phyloP scores from a whole-genome alignment of 2,888 invertebrate genomes.

The Sphaerophoria rueppellii region DNA sequence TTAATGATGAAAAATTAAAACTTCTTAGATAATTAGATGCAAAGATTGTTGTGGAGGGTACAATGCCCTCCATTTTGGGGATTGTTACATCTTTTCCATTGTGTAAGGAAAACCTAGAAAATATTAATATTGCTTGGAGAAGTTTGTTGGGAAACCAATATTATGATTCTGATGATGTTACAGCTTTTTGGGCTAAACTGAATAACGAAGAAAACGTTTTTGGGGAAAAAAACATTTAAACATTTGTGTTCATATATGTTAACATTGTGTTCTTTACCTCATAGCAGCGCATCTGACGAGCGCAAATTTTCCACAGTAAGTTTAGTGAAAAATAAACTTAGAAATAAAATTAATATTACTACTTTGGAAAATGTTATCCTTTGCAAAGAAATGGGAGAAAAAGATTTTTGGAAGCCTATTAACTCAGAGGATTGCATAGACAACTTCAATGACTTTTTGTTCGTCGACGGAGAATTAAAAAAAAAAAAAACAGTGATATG shows the following conservation, averaged over 20 bases:
- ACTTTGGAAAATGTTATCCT: constrained; percentile 27
- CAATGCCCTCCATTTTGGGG: constrained; percentile 22
- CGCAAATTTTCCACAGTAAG: constrained; percentile 6
- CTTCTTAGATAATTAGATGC: neutral
- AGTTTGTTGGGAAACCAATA: constrained; percentile 12
- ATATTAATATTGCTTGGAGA: constrained; percentile 8
- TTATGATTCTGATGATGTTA: neutral
- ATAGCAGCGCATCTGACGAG: constrained; percentile 18
- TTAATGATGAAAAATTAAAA: constrained; percentile 2
- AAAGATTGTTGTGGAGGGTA: neutral
- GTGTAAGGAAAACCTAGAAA: neutral
- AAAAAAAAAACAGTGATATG: neutral
- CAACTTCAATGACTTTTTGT: neutral
- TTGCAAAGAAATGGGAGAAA: constrained; percentile 21
- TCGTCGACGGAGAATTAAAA: constrained; percentile 8
- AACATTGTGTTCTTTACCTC: constrained; percentile 27
- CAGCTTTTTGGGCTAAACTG: constrained; percentile 13
- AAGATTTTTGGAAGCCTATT: constrained; percentile 13
- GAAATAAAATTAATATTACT: constrained; percentile 11
- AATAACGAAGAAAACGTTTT: constrained; percentile 19
- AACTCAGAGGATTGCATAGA: neutral
- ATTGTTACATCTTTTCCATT: neutral
- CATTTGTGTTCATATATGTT: constrained; percentile 35
- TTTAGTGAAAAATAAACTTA: constrained; percentile 28
- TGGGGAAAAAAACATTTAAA: constrained; percentile 25